Evolutionary conservation across 2,113 vertebrate species (phyloP), one percentile per base, ranked within the genome.

Genomic region (Eulemur macaco): DNA sequence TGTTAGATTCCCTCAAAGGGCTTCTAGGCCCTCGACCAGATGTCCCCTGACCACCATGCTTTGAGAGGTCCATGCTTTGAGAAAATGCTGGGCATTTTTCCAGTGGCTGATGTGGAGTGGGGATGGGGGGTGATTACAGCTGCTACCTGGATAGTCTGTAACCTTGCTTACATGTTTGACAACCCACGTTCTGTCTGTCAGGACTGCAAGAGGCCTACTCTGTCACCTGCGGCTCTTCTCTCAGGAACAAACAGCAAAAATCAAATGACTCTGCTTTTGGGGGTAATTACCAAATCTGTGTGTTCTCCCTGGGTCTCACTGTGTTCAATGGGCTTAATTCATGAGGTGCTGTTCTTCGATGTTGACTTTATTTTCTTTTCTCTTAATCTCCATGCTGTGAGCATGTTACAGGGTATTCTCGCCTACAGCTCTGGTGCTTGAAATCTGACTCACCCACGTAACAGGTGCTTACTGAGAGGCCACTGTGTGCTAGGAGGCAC

Each of bases 151-250:
- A 83, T 88, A 90, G 58, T 25, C 74, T 95, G 2, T 97, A 4
- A 97, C 74, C 78, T 98, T 97, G 34, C 42, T 97, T 96, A 96
- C 84, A 37, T 73, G 96, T 69, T 97, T 97, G 97, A 96, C 95
- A 96, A 91, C 97, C 82, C 97, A 60, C 97, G 54, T 97, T 98
- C 97, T 98, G 94, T 98, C 97, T 97, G 95, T 98, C 96, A 99
- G 99, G 98, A 98, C 71, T 97, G 87, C 98, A 98, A 94, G 99
- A 99, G 82, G 97, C 98, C 96, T 99, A 98, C 92, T 98, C 97
- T 94, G 96, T 99, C 87, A 98, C 98, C 98, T 99, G 99, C 66
- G 99, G 99, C 96, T 97, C 95, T 85, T 97, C 98, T 97, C 97
- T 98, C 96, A 98, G 98, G 98, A 98, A 89, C 97, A 98, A 98